Evolutionary conservation across 2,888 invertebrate genomes (phyloP), one percentile per base, ranked within the genome.

Genomic region (Stenolophus ochropezus): DNA sequence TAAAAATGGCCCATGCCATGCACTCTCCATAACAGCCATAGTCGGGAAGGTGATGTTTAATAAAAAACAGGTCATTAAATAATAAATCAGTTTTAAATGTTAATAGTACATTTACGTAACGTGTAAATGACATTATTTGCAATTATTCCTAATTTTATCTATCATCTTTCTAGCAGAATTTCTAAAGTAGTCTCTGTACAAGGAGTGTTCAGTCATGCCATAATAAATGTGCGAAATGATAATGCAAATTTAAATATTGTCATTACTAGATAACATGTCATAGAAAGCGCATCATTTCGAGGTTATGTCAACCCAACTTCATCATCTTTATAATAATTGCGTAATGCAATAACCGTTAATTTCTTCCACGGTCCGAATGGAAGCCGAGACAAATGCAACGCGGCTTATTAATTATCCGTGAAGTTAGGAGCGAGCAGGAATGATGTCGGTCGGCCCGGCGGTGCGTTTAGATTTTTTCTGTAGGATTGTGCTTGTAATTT

Each of bases 251-350:
- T 42, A 42, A 42, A 42, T 42, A 42, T 42, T 42, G 33, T 8
- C 33, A 42, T 42, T 42, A 42, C 33, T 42, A 42, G 33, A 42
- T 42, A 42, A 42, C 33, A 42, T 42, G 33, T 42, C 33, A 42
- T 61, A 61, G 61, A 61, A 61, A 61, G 61, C 61, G 61, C 61
- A 61, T 61, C 61, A 61, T n/a, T 61, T 61, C 25, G 61, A 61
- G 61, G 61, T 61, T 61, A 61, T 61, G 61, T 61, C 61, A 25
- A 61, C 61, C 61, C n/a, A 61, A 23, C 61, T 61, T 23, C 61
- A 58, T 58, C 53, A 56, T 61, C 61, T n/a, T 58, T 14, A 23
- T 25, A 23, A 61, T 61, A 25, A 23, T 61, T 61, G 23, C 61
- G 14, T 61, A 25, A 61, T 25, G 61, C 21, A 21, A 11, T 56